Evolutionary conservation across 2,888 invertebrate genomes (phyloP).

Genomic region (Auanema sp.): DNA sequence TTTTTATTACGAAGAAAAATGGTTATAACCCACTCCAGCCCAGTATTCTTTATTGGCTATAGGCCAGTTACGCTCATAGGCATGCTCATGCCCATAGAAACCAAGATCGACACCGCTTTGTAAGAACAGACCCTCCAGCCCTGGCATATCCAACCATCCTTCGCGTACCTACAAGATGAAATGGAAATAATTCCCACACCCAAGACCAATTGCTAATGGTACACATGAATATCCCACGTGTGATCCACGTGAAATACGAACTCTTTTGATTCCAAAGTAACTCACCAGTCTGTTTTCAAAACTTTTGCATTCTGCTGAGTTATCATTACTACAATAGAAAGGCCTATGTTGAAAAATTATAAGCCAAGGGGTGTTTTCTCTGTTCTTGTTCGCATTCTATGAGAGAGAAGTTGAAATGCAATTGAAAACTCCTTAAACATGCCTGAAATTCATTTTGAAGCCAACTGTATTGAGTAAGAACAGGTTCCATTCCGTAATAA

Average conservation of each 20-base stretch:
- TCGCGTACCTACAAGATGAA: constrained; percentile 48
- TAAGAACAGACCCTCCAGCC: constrained; percentile 81
- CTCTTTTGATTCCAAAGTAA: constrained; percentile 76
- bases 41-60: constrained; percentile 74
- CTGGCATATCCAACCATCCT: constrained; percentile 63
- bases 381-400: constrained; percentile 70
- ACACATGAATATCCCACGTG: constrained; percentile 35
- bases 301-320: constrained; percentile 66
- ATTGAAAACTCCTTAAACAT: background rate
- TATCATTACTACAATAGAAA: constrained; percentile 79
- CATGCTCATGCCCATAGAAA: constrained; percentile 96
- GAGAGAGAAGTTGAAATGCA: background rate
- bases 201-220: background rate
- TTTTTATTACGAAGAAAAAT: too few species aligned
- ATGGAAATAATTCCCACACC: background rate
- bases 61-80: constrained; percentile 92
- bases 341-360: constrained; percentile 83
- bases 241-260: constrained; percentile 26
- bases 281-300: constrained; percentile 60
- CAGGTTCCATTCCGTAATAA: constrained; percentile 80
- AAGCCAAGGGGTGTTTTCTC: constrained; percentile 79
- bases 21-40: constrained; percentile 26
- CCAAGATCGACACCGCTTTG: constrained; percentile 86
- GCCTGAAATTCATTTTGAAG: constrained; percentile 55
- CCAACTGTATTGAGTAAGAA: constrained; percentile 61